A percentile compares a stretch with the other conserved stretches of the same genome.
Evolutionary conservation across 1,140 invertebrate species (phyloP).

Genomic region (Drosophila sechellia): DNA sequence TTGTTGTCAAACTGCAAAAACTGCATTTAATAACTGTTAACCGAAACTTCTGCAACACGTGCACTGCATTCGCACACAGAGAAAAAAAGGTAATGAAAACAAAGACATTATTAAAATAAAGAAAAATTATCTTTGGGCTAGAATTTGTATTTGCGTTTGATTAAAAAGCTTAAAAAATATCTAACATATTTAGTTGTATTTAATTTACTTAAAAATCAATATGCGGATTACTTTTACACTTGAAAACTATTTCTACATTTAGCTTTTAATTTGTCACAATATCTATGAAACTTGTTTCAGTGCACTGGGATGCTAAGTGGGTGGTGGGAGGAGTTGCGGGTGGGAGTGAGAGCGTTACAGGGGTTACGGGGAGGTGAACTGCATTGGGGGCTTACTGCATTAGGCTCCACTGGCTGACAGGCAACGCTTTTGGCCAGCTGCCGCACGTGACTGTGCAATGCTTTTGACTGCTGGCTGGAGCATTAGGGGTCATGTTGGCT

Average conservation of each 20-base stretch:
- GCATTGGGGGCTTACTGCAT: conserved; percentile 46
- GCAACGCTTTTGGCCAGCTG: conserved; percentile 54
- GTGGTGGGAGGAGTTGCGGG: not conserved
- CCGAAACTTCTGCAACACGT: conserved; percentile 78
- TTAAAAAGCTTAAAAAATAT: no score
- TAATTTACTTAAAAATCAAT: no score
- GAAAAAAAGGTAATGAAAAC: not conserved
- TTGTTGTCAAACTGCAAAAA: conserved; percentile 76
- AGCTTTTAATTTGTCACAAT: not conserved
- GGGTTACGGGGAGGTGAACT: not conserved
- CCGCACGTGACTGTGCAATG: conserved; percentile 71
- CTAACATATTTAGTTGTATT: no score
- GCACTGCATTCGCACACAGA: conserved; percentile 23
- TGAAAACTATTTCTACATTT: no score
- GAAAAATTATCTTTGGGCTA: no score
- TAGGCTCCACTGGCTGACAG: conserved; percentile 63
- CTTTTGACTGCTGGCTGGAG: conserved; percentile 28
- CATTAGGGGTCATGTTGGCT: conserved; percentile 4
- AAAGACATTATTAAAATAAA: no score
- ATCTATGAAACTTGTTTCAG: not conserved
- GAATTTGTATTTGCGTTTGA: no score
- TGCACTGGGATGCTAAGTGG: conserved; percentile 1
- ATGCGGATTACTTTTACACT: no score
- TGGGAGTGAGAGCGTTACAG: conserved; percentile 1
- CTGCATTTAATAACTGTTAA: conserved; percentile 81